Evolutionary conservation across 2,888 invertebrate species (phyloP).

Genomic region (Phymatocera aterrima): DNA sequence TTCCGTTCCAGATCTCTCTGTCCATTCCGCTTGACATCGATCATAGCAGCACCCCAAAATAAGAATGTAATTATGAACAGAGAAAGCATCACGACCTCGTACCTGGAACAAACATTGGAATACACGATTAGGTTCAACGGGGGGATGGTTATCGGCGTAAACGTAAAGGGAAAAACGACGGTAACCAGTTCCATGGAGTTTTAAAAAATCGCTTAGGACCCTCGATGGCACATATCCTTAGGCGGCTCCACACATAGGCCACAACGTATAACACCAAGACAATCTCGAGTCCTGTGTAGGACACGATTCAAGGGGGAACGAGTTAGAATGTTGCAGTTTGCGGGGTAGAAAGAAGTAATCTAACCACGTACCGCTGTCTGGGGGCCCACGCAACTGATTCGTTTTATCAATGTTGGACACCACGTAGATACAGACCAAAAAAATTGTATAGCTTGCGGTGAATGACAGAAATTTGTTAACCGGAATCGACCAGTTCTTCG

Average conservation of each 20-base stretch:
- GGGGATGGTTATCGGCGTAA: background rate
- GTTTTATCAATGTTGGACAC: constrained; percentile 80
- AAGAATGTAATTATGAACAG: constrained; percentile 80
- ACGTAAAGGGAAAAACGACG: background rate
- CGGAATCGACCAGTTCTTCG: constrained; percentile 80
- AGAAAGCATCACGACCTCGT: constrained; percentile 78
- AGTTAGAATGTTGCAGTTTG: background rate
- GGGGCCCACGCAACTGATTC: constrained; percentile 78
- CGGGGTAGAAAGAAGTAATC: constrained; percentile 5
- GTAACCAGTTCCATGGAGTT: constrained; percentile 79
- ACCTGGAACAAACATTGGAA: constrained; percentile 62
- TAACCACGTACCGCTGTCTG: constrained; percentile 76
- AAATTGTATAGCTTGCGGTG: constrained; percentile 81
- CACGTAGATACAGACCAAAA: constrained; percentile 80
- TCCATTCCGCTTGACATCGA: constrained; percentile 75
- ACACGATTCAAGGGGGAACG: background rate
- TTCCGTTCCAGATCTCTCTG: constrained; percentile 78
- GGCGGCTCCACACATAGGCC: constrained; percentile 78
- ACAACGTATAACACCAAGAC: constrained; percentile 76
- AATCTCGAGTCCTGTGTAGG: constrained; percentile 62
- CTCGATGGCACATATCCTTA: constrained; percentile 78
- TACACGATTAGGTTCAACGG: background rate
- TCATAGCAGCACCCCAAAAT: constrained; percentile 80
- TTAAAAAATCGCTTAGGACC: constrained; percentile 78
- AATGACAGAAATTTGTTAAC: constrained; percentile 85